phyloP scores from a whole-genome alignment of 2,113 vertebrate species.

The Panthera leo region DNA sequence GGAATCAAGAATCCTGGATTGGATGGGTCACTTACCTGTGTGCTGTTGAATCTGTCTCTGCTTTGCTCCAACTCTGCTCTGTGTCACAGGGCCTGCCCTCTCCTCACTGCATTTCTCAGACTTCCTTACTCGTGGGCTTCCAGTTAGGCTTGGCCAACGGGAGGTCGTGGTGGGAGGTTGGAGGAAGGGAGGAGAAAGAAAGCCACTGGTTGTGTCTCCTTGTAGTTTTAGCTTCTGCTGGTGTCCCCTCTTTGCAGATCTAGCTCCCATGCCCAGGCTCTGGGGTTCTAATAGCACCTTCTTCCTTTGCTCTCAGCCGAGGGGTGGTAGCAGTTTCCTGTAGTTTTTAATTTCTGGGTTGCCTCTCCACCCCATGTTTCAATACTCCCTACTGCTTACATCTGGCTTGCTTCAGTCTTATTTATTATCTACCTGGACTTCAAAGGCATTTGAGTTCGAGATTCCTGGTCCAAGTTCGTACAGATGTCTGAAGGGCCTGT shows the following conservation, averaged over 20 bases:
- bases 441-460: slow-evolving; percentile 1
- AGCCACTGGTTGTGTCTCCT: neutral
- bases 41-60: neutral
- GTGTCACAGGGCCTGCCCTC: neutral
- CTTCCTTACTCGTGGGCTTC: neutral
- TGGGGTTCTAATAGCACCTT: neutral
- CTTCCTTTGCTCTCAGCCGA: neutral
- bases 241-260: neutral
- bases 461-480: neutral
- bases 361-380: neutral
- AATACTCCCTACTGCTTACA: neutral
- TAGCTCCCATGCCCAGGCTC: neutral
- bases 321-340: neutral
- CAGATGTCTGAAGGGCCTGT: slow-evolving; percentile 4
- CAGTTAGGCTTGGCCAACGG: neutral
- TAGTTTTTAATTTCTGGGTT: neutral
- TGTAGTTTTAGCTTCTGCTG: neutral
- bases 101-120: neutral
- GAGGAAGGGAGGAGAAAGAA: neutral
- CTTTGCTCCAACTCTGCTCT: neutral
- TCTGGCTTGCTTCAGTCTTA: neutral
- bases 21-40: neutral
- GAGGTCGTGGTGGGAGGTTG: neutral
- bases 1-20: neutral
- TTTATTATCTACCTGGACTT: neutral